These are phyloP conservation scores for Sinotaia quadrata DNA, from an alignment of 2,888 invertebrate genomes.

Conservation along the genomic window DNA sequence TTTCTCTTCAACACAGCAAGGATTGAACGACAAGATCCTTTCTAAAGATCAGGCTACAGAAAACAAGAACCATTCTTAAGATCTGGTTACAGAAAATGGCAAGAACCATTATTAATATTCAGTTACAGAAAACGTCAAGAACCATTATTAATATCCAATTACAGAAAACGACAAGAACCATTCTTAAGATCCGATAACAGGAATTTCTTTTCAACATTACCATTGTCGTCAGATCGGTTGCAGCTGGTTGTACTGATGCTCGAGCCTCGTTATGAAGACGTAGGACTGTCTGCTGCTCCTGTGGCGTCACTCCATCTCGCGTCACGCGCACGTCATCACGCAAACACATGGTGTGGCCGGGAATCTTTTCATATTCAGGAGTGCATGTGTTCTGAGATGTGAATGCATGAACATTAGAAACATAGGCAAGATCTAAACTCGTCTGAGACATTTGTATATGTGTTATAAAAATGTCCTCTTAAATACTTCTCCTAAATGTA, in stretches of 20 bases:
- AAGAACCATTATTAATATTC: too few species aligned
- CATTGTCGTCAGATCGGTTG: slow-evolving; percentile 54
- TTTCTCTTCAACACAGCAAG: too few species aligned
- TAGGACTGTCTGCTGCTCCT: slow-evolving; percentile 45
- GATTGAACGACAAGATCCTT: too few species aligned
- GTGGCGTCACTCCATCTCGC: slow-evolving; percentile 43
- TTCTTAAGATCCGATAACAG: neutral
- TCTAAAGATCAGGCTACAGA: too few species aligned
- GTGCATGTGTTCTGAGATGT: slow-evolving; percentile 15
- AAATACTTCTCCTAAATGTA: neutral
- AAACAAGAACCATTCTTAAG: too few species aligned
- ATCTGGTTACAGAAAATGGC: too few species aligned
- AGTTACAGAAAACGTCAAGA: too few species aligned
- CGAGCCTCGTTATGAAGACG: slow-evolving; percentile 54
- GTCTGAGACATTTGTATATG: neutral
- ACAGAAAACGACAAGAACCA: neutral
- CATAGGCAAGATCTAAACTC: neutral
- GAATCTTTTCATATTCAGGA: slow-evolving; percentile 41
- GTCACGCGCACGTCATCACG: slow-evolving; percentile 45
- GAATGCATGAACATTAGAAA: neutral
- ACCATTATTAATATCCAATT: too few species aligned
- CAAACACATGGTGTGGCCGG: slow-evolving; percentile 57
- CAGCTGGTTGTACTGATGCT: slow-evolving; percentile 48
- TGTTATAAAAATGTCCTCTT: neutral
- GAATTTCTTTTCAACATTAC: slow-evolving; percentile 38